Percentiles rank a stretch among this genome's conserved stretches.
Evolutionary conservation across 1,140 invertebrate species (phyloP).

Genomic region (Drosophila ananassae): DNA sequence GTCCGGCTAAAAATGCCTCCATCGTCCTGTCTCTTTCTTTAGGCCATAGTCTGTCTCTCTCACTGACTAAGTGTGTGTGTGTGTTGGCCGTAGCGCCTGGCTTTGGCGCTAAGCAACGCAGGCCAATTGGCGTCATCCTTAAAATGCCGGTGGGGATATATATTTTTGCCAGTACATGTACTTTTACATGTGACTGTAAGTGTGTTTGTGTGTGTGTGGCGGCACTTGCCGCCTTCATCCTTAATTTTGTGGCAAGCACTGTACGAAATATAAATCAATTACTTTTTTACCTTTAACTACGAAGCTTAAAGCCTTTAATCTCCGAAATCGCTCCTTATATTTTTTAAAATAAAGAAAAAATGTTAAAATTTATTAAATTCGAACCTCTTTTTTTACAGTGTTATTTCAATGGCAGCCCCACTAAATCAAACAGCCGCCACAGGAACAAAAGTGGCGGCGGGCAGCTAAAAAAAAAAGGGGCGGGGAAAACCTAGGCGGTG

Average conservation of each 20-base stretch:
- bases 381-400: constrained; percentile 12
- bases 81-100: constrained; percentile 43
- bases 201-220: constrained; percentile 32
- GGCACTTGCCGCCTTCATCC: constrained; percentile 58
- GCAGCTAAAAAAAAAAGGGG: not conserved
- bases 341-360: too few relatives aligned
- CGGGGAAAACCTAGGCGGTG: constrained; percentile 66
- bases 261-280: not conserved
- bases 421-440: constrained; percentile 70
- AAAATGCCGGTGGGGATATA: constrained; percentile 46
- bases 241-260: constrained; percentile 30
- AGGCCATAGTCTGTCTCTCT: constrained; percentile 26
- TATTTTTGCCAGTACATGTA: constrained; percentile 5
- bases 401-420: constrained; percentile 24
- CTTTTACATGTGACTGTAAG: not conserved
- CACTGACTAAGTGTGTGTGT: constrained; percentile 31
- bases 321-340: too few relatives aligned
- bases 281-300: not conserved
- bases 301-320: too few relatives aligned
- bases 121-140: constrained; percentile 80
- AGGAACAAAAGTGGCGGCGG: constrained; percentile 11
- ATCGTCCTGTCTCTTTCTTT: constrained; percentile 13
- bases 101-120: constrained; percentile 69
- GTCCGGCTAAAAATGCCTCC: constrained; percentile 40
- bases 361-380: too few relatives aligned